Base-by-base conservation (phyloP, 1,140 invertebrate genomes). In the Rhyacophila brunnea region DNA sequence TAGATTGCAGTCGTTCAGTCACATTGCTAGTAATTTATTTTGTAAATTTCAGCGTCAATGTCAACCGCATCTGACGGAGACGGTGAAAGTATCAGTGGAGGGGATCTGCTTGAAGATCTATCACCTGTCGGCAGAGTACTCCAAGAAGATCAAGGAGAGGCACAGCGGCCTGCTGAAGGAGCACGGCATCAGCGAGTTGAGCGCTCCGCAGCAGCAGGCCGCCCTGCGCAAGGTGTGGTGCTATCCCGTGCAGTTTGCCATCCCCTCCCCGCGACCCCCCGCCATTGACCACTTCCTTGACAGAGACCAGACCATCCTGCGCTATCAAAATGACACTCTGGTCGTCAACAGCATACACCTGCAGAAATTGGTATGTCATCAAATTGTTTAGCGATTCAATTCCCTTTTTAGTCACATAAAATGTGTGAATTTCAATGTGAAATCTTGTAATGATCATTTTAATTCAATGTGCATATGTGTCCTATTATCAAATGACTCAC, bases 91-190 rank as follows among this genome's bases (percentile, higher is more conserved):
- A 18, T 96, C 93, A 11, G 95, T 98, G 1, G 95, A 98, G 78
- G 92, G 93, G 2, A 95, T 98, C 65, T 98, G 95, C 75, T 78
- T 88, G 7, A 98, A 98, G 78, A 93, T 98, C 45, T 97, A 95
- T 75, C 87, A 94, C 68, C 75, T 96, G 18, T 95, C 95, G 0
- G 87, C 87, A 15, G 95, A 98, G 62, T 92, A 96, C 78, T 91
- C 92, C 0, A 87, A 90, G 52, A 97, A 96, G 74, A 88, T 97
- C 17, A 82, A 86, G 49, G 93, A 96, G 62, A 92, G 90, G 71
- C 92, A 96, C 66, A 84, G 87, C 71, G 84, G n/a, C 56, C 78
- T 96, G 51, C 74, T 96, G 10, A 93, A 92, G 71, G 92, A 95
- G 68, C 88, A 92, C 74, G 90, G 89, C 53, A 87, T 91, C 68